Conservation (phyloP, 2,888 invertebrate species). For the Leptinotarsa tumamoca region DNA sequence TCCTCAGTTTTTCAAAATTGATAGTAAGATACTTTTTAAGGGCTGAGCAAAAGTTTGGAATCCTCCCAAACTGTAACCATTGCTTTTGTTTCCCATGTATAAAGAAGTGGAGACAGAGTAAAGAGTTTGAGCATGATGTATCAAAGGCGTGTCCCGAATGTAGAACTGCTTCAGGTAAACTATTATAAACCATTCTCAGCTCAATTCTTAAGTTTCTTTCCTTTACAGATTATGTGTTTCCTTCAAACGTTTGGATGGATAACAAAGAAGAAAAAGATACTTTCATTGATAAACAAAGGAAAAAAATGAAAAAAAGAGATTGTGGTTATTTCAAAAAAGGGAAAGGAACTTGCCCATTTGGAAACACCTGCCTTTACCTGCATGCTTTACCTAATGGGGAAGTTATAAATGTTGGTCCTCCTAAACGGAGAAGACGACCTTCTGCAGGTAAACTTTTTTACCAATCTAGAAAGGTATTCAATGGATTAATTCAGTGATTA, state of each 20-base stretch:
- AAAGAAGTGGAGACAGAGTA: slow-evolving; percentile 53
- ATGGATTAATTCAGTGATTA: neutral
- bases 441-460: slow-evolving; percentile 27
- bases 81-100: slow-evolving; percentile 54
- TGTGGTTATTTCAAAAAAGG: slow-evolving; percentile 85
- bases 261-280: slow-evolving; percentile 80
- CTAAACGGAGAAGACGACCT: slow-evolving; percentile 43
- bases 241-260: slow-evolving; percentile 83
- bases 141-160: slow-evolving; percentile 55
- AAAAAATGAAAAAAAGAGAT: slow-evolving; percentile 70
- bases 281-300: slow-evolving; percentile 77
- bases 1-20: too few relatives aligned
- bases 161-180: slow-evolving; percentile 49
- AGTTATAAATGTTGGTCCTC: slow-evolving; percentile 72
- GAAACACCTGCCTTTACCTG: slow-evolving; percentile 84
- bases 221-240: slow-evolving; percentile 78
- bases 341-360: slow-evolving; percentile 82
- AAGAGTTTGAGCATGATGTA: slow-evolving; percentile 53
- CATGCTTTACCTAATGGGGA: slow-evolving; percentile 81
- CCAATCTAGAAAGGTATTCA: neutral
- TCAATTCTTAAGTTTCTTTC: neutral
- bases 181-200: neutral
- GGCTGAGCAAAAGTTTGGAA: slow-evolving; percentile 51
- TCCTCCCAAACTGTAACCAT: slow-evolving; percentile 55
- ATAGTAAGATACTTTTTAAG: slow-evolving; percentile 8